These are phyloP conservation scores for Cantharis nigra DNA, from an alignment of 2,888 invertebrate genomes.

Conservation along the genomic window DNA sequence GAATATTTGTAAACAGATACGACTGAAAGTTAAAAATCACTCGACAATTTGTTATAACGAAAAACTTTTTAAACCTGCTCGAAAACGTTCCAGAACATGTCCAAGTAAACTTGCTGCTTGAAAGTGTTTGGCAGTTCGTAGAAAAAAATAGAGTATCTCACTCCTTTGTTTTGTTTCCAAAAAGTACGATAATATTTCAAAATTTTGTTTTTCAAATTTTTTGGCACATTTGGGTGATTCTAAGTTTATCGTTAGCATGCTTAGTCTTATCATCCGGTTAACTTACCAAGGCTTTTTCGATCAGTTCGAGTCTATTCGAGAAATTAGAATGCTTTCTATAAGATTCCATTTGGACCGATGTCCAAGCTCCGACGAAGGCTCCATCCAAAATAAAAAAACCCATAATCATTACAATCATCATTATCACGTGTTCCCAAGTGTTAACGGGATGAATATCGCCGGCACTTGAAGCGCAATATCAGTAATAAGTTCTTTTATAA, in stretches of 20 bases:
- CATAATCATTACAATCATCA: slow-evolving; percentile 26
- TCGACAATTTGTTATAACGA: background rate
- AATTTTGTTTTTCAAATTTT: slow-evolving; percentile 26
- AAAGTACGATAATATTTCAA: slow-evolving; percentile 34
- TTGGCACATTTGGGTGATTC: slow-evolving; percentile 22
- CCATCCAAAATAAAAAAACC: slow-evolving; percentile 33
- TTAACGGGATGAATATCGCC: slow-evolving; percentile 25
- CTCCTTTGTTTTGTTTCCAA: slow-evolving; percentile 34
- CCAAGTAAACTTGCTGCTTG: slow-evolving; percentile 33
- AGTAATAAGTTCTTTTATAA: background rate
- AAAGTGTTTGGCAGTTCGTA: slow-evolving; percentile 29
- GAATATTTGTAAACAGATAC: slow-evolving; percentile 27
- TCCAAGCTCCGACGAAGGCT: slow-evolving; percentile 36
- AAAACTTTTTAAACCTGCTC: slow-evolving; percentile 26
- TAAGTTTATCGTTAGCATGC: background rate
- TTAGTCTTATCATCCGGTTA: background rate
- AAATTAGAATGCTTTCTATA: slow-evolving; percentile 32
- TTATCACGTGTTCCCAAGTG: slow-evolving; percentile 22
- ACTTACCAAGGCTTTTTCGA: slow-evolving; percentile 17
- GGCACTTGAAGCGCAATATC: slow-evolving; percentile 2
- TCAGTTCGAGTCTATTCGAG: slow-evolving; percentile 21
- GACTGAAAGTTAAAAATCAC: slow-evolving; percentile 23
- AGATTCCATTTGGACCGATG: slow-evolving; percentile 34
- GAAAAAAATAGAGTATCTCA: slow-evolving; percentile 26
- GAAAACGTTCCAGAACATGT: slow-evolving; percentile 37